phyloP scores from a whole-genome alignment of 2,888 invertebrate species.

The Graphium colonna region DNA sequence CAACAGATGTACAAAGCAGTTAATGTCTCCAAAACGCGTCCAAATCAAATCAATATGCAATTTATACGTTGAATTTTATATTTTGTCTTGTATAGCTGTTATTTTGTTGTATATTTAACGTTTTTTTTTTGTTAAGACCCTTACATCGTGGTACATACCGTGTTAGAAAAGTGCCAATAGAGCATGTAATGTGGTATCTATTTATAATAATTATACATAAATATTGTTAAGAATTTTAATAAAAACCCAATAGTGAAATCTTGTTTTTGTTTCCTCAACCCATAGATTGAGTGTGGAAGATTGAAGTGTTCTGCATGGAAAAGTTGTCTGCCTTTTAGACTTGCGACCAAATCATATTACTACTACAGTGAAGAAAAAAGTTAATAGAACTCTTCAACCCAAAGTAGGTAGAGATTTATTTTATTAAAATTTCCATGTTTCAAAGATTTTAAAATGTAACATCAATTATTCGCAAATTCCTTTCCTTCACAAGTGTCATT shows the following conservation, averaged over 20 bases:
- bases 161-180: conserved; percentile 62
- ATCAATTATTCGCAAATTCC: no score
- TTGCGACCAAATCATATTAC: no score
- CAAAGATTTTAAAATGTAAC: no score
- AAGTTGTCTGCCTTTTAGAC: no score
- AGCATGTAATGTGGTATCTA: conserved; percentile 57
- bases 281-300: no score
- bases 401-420: no score
- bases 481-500: no score
- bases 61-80: conserved; percentile 31
- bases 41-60: conserved; percentile 32
- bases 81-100: conserved; percentile 36
- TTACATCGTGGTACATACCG: conserved; percentile 23
- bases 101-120: conserved; percentile 35
- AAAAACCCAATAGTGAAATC: conserved; percentile 58
- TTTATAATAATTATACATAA: conserved; percentile 65
- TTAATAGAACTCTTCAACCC: no score
- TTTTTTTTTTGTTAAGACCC: conserved; percentile 35
- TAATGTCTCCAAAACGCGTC: conserved; percentile 43
- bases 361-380: no score
- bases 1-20: conserved; percentile 45
- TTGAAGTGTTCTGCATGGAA: no score
- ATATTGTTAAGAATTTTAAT: conserved; percentile 69
- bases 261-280: conserved; percentile 39
- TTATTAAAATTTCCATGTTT: no score